A percentile compares a stretch with the other conserved stretches of the same genome.
phyloP scores from a whole-genome alignment of 2,888 invertebrate species.

The Phania funesta region DNA sequence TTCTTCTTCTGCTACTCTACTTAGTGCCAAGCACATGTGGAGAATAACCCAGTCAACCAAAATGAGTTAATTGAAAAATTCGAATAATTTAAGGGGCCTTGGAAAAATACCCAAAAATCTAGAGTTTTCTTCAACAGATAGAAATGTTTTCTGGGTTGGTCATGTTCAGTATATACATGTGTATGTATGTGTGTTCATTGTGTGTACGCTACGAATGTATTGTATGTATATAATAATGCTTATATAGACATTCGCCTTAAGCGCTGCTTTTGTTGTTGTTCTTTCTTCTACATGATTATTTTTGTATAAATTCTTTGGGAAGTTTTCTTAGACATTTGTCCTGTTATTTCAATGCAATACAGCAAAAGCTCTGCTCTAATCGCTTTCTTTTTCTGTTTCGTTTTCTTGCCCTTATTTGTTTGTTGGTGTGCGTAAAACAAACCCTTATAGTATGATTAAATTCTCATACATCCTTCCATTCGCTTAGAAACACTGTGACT shows the following conservation, averaged over 20 bases:
- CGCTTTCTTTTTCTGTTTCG: neutral
- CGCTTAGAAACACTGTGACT: neutral
- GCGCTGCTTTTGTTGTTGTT: constrained; percentile 30
- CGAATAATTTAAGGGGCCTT: too few species aligned
- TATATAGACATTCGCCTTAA: constrained; percentile 63
- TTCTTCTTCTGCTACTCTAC: constrained; percentile 2
- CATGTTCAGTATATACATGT: neutral
- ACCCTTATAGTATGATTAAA: constrained; percentile 57
- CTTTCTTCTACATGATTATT: constrained; percentile 23
- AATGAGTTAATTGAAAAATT: neutral
- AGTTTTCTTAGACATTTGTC: constrained; percentile 63
- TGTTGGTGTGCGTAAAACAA: constrained; percentile 31
- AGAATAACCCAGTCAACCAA: constrained; percentile 29
- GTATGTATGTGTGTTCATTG: neutral
- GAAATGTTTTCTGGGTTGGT: neutral
- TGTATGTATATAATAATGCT: constrained; percentile 42
- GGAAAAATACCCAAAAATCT: neutral
- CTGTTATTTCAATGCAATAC: constrained; percentile 61
- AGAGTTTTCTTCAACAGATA: neutral
- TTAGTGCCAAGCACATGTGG: constrained; percentile 1
- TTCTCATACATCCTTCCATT: constrained; percentile 36
- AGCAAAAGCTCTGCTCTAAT: constrained; percentile 40
- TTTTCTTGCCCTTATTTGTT: constrained; percentile 31
- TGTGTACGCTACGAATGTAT: neutral
- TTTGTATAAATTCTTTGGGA: constrained; percentile 59